Evolutionary conservation across 2,797 vertebrate genomes (phyloP).

Genomic region (Gymnoscopelus microlampas): DNA sequence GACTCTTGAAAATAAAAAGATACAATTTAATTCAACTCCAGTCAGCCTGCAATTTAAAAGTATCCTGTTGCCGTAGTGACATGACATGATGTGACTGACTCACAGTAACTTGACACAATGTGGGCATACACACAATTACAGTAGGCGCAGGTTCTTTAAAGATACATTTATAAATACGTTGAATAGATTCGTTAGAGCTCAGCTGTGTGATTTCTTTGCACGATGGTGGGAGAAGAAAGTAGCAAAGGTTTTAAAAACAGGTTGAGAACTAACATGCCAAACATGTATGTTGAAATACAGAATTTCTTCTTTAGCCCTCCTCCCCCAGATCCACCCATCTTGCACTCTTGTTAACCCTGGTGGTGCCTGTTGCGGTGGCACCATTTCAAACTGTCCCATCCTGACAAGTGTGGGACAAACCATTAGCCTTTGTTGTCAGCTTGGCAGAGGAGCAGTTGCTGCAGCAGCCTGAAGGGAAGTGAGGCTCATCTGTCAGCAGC

Average conservation of each 20-base stretch:
- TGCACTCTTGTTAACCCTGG: slow-evolving; percentile 20
- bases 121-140: slow-evolving; percentile 28
- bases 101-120: no score
- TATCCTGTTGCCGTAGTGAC: slow-evolving; percentile 55
- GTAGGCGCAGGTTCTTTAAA: slow-evolving; percentile 62
- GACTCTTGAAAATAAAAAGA: neutral
- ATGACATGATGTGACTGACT: slow-evolving; percentile 20
- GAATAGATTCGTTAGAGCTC: slow-evolving; percentile 58
- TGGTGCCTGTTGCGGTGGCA: slow-evolving; percentile 60
- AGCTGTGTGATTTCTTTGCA: slow-evolving; percentile 27
- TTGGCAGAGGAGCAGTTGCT: no score
- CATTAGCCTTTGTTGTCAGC: slow-evolving; percentile 58
- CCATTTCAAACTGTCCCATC: slow-evolving; percentile 64
- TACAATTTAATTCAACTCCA: slow-evolving; percentile 14
- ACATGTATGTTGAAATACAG: slow-evolving; percentile 27
- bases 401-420: slow-evolving; percentile 48
- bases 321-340: slow-evolving; percentile 11
- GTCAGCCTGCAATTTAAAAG: slow-evolving; percentile 23
- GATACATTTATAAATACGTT: no score
- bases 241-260: slow-evolving; percentile 48
- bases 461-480: slow-evolving; percentile 48
- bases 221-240: slow-evolving; percentile 28
- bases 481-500: slow-evolving; percentile 68
- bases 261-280: slow-evolving; percentile 52
- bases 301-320: slow-evolving; percentile 10